phyloP scores from a whole-genome alignment of 2,797 vertebrate genomes.

The Coilia nasus region DNA sequence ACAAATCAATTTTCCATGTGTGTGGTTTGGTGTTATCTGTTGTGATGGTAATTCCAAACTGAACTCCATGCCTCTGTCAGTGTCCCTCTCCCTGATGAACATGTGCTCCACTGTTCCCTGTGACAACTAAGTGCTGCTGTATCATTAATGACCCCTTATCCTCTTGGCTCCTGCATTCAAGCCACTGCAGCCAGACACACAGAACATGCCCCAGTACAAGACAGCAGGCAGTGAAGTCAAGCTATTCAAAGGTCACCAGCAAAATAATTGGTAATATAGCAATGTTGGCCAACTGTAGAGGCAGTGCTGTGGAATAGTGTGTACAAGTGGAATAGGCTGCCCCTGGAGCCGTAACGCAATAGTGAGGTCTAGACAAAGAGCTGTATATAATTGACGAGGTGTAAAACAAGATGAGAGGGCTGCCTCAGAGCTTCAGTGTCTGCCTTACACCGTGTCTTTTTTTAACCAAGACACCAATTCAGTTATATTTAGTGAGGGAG shows the following conservation, averaged over 20 bases:
- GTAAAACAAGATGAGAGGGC: conserved; percentile 75
- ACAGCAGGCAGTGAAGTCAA: neutral
- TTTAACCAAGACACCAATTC: neutral
- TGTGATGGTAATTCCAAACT: neutral
- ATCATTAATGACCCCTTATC: conserved; percentile 23
- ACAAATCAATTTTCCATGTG: neutral
- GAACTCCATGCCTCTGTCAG: neutral
- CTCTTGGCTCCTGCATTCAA: conserved; percentile 15
- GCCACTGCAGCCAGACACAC: neutral
- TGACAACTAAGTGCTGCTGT: conserved; percentile 5
- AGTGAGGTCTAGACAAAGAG: conserved; percentile 71
- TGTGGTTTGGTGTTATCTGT: neutral
- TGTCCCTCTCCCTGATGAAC: neutral
- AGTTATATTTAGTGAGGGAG: neutral
- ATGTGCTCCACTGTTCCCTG: neutral
- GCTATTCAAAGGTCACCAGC: neutral
- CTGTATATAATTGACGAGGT: conserved; percentile 79
- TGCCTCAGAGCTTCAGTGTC: conserved; percentile 46
- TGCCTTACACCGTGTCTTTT: neutral
- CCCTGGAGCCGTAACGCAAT: conserved; percentile 53
- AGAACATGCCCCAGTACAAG: neutral
- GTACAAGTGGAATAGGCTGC: conserved; percentile 15
- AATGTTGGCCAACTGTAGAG: neutral
- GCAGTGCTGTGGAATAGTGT: neutral
- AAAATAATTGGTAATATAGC: neutral